Evolutionary conservation across 2,797 vertebrate species (phyloP).

Genomic region (Hydrophis major): DNA sequence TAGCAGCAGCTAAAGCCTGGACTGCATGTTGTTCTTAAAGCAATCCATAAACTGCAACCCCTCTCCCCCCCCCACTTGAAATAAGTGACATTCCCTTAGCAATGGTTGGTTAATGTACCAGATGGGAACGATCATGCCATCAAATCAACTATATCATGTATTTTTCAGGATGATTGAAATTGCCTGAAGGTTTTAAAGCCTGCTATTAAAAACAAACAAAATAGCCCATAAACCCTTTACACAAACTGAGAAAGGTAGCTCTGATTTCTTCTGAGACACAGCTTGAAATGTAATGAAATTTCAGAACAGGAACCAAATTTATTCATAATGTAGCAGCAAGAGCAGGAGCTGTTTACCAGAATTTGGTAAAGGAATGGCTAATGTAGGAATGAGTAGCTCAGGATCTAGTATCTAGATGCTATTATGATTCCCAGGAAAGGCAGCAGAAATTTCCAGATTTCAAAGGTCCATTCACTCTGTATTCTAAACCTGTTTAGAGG

Average conservation of each 20-base stretch:
- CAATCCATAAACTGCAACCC: not conserved
- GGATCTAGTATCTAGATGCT: not conserved
- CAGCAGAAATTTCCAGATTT: not conserved
- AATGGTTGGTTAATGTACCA: not conserved
- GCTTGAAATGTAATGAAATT: conserved; percentile 5
- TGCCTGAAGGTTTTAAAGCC: not conserved
- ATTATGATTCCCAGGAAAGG: not conserved
- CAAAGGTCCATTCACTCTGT: not conserved
- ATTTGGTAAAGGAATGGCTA: not conserved
- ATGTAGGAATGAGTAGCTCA: not conserved
- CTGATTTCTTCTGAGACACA: not conserved
- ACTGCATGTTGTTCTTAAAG: not conserved
- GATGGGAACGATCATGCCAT: not conserved
- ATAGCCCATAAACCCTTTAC: not conserved
- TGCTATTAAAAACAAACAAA: not conserved
- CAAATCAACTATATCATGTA: not conserved
- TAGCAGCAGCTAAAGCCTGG: not conserved
- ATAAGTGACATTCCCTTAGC: not conserved
- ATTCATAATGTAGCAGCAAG: not conserved
- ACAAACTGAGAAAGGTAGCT: not conserved
- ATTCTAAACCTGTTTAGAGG: not conserved
- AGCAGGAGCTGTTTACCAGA: not conserved
- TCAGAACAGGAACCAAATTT: conserved; percentile 9
- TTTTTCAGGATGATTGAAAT: not conserved
- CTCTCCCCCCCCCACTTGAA: not conserved